phyloP scores from a whole-genome alignment of 2,113 vertebrate genomes.

The Misgurnus anguillicaudatus region DNA sequence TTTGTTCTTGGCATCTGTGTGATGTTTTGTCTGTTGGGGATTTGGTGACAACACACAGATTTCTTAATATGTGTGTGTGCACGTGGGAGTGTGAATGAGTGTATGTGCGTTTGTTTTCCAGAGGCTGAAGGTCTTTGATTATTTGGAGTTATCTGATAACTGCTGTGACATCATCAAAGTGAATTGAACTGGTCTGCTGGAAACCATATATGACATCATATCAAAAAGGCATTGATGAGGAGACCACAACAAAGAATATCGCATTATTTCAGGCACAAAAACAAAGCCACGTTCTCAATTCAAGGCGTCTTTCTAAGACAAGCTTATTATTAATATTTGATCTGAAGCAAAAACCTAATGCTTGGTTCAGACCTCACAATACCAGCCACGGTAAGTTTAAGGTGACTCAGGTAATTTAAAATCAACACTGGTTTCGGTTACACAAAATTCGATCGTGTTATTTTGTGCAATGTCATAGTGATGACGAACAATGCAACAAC shows the following conservation, averaged over 20 bases:
- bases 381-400: too few species aligned
- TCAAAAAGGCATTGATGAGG: neutral
- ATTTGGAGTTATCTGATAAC: constrained; percentile 32
- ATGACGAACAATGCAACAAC: too few species aligned
- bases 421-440: too few species aligned
- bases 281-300: neutral
- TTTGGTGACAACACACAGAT: constrained; percentile 21
- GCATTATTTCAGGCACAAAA: neutral
- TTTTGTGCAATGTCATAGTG: too few species aligned
- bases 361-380: too few species aligned
- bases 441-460: too few species aligned
- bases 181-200: constrained; percentile 16
- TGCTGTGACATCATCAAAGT: constrained; percentile 25
- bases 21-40: constrained; percentile 24
- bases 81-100: constrained; percentile 39
- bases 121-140: constrained; percentile 38
- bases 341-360: too few species aligned
- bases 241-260: neutral
- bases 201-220: neutral
- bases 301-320: neutral
- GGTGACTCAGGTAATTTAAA: too few species aligned
- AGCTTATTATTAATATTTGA: too few species aligned
- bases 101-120: constrained; percentile 32
- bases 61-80: constrained; percentile 45
- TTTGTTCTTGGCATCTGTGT: constrained; percentile 9